Percentiles rank a stretch among this genome's conserved stretches.
Evolutionary conservation across 1,140 invertebrate genomes (phyloP).

Genomic region (Augochlora pura): DNA sequence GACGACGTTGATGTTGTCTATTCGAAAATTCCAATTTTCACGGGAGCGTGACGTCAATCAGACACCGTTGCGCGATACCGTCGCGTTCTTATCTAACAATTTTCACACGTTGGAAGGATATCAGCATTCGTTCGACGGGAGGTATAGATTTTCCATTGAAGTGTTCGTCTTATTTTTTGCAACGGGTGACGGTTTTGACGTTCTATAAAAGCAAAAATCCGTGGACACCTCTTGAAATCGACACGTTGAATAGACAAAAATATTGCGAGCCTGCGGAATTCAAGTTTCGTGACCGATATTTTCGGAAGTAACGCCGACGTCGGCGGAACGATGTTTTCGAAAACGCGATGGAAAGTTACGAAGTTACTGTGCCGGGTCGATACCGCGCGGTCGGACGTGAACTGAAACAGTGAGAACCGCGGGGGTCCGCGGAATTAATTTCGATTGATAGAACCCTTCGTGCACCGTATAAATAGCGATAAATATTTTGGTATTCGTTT

Average conservation of each 20-base stretch:
- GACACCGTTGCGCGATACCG: not conserved
- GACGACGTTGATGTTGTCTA: not conserved
- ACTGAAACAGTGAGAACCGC: not conserved
- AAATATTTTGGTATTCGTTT: slow-evolving; percentile 42
- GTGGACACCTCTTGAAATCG: not conserved
- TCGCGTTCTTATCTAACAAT: not conserved
- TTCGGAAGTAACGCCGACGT: not conserved
- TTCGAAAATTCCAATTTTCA: not conserved
- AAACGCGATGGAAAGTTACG: not conserved
- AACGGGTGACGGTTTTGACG: not conserved
- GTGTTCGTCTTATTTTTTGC: not conserved
- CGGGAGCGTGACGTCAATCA: not conserved
- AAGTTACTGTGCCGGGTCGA: not conserved
- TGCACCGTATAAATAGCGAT: slow-evolving; percentile 8
- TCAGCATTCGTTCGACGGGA: not conserved
- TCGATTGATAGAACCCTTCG: slow-evolving; percentile 5
- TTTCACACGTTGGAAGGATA: not conserved
- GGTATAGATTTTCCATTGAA: not conserved
- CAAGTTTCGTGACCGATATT: not conserved
- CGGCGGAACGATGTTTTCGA: not conserved
- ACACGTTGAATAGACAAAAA: not conserved
- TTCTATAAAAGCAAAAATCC: not conserved
- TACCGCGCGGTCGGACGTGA: no score
- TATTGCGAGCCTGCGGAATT: not conserved
- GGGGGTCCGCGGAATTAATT: slow-evolving; percentile 33